A percentile compares a stretch with the other conserved stretches of the same genome.
These are phyloP conservation scores for Drosophila limbata DNA, from an alignment of 2,888 invertebrate species.

Conservation along the genomic window DNA sequence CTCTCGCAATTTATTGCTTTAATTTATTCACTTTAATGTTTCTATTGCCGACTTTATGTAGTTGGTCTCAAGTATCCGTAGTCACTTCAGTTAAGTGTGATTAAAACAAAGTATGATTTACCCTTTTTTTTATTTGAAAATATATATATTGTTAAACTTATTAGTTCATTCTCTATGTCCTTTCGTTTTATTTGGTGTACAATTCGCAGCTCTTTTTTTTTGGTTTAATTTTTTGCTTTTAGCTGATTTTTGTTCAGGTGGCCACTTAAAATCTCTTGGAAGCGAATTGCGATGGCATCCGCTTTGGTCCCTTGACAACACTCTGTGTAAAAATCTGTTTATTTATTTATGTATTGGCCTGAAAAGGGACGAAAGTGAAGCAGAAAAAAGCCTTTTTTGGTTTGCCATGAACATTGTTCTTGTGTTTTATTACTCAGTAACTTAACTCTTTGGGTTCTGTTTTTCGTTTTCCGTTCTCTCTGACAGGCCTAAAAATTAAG, in stretches of 20 bases:
- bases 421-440: conserved; percentile 41
- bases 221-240: conserved; percentile 25
- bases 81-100: conserved; percentile 47
- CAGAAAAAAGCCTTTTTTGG: conserved; percentile 39
- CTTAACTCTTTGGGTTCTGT: conserved; percentile 66
- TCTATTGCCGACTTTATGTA: background rate
- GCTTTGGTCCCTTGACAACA: conserved; percentile 53
- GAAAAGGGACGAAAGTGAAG: conserved; percentile 25
- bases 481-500: conserved; percentile 67
- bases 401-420: conserved; percentile 21
- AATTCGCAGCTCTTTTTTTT: conserved; percentile 21
- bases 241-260: conserved; percentile 46
- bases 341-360: conserved; percentile 67
- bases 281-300: conserved; percentile 32
- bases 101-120: conserved; percentile 50
- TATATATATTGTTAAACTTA: background rate
- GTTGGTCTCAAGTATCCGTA: background rate
- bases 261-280: conserved; percentile 50
- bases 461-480: background rate
- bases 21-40: background rate
- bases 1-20: background rate
- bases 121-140: background rate
- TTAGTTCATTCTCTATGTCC: conserved; percentile 48
- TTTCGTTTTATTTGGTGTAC: conserved; percentile 40
- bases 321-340: conserved; percentile 65